Evolutionary conservation across 2,797 vertebrate genomes (phyloP), one percentile per base, ranked within the genome.

Genomic region (Balearica regulorum): DNA sequence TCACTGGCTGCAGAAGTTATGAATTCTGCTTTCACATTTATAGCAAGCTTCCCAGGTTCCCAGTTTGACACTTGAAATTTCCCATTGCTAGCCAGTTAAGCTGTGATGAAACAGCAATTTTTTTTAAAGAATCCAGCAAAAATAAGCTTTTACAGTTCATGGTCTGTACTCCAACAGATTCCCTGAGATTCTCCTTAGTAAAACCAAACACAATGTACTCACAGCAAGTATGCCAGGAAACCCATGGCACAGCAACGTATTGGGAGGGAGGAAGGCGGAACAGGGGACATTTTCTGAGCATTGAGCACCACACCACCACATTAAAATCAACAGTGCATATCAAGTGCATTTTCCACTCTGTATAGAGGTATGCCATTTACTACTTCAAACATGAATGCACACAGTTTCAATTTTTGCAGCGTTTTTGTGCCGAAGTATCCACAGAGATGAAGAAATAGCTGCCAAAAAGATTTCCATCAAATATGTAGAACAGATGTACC

Each of bases 271-370:
- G 39, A 65, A 86, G 62, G 80, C 1, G 0, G 58, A 93, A 75
- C 9, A 1, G 21, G 24, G 44, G 33, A 83, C 17, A 4, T 68
- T 57, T 73, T 48, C 55, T 43, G n/a, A 92, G 66, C 75, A 46
- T 0, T 26, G 10, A 61, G 11, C 44, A 92, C 15, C 58, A 62
- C 0, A 0, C 2, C 17, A 69, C 5, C 43, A 81, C 18, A 9
- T 35, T 31, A 62, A 55, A 93, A 83, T 9, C 69, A 87, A 29
- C 39, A 62, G 28, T 17, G 83, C 16, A 7, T 25, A 81, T 25
- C 65, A 72, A 51, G 21, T 10, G 6, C 14, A 31, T 58, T 78
- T 81, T 41, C 55, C 39, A 46, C 21, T 78, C 65, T 54, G 16
- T 12, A 54, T 39, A 64, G 26, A 70, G 5, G 7, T 19, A n/a